Percentiles rank a stretch among this genome's conserved stretches.
Evolutionary conservation across 35 echinoderm and acorn worm species (phyloP).

Genomic region (Eucidaris tribuloides): DNA sequence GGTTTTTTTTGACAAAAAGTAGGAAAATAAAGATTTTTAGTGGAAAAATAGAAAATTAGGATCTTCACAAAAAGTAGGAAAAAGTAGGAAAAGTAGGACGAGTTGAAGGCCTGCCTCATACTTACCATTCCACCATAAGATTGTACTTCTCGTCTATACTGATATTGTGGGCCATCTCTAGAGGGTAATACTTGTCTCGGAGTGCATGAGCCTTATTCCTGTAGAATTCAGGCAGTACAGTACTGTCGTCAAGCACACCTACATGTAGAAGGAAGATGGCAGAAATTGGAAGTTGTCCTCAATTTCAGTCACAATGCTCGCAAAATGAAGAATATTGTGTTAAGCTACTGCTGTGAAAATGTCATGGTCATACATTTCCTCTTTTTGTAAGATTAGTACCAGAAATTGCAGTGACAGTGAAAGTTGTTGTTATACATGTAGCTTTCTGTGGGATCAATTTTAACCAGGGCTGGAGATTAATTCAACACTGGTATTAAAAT

Average conservation of each 20-base stretch:
- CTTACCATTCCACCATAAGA: slow-evolving; percentile 88
- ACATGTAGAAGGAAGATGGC: background rate
- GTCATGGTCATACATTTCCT: background rate
- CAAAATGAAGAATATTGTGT: too few species aligned
- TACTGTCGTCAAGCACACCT: slow-evolving; percentile 73
- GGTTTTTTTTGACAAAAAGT: background rate
- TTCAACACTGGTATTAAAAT: too few species aligned
- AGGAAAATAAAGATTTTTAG: background rate
- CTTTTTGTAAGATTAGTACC: background rate
- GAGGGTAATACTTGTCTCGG: slow-evolving; percentile 62
- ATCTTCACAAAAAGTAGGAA: background rate
- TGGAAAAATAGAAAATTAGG: background rate
- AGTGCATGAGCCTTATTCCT: slow-evolving; percentile 45
- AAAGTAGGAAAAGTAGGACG: background rate
- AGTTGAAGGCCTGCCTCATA: too few species aligned
- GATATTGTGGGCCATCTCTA: slow-evolving; percentile 66
- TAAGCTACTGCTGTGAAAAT: too few species aligned
- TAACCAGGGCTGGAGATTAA: too few species aligned
- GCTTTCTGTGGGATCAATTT: background rate
- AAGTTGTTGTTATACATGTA: background rate
- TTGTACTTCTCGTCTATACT: slow-evolving; percentile 49
- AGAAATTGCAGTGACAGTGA: background rate
- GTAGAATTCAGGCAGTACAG: slow-evolving; percentile 56
- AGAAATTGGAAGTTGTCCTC: background rate
- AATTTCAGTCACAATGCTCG: too few species aligned